A percentile compares a stretch with the other conserved stretches of the same genome.
Evolutionary conservation across 2,888 invertebrate species (phyloP).

Genomic region (Dryococelus australis): DNA sequence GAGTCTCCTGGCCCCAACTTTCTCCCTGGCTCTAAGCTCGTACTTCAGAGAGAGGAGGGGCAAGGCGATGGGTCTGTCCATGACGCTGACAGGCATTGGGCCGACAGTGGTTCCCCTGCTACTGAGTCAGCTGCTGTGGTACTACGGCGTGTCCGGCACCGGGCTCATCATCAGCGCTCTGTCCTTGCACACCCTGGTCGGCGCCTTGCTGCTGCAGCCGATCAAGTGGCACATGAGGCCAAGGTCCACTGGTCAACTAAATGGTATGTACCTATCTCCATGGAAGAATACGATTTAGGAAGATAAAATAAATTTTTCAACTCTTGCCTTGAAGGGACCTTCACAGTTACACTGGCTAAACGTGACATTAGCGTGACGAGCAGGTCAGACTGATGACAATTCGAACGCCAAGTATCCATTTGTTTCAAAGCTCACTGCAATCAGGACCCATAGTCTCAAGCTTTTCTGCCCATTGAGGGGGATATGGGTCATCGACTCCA

Average conservation of each 20-base stretch:
- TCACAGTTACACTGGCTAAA: not conserved
- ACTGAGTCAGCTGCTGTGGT: slow-evolving; percentile 64
- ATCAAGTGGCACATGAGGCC: slow-evolving; percentile 73
- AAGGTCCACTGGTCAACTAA: slow-evolving; percentile 55
- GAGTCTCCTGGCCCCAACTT: slow-evolving; percentile 67
- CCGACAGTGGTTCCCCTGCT: slow-evolving; percentile 71
- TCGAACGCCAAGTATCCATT: no score
- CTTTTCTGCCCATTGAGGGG: no score
- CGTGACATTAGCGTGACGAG: not conserved
- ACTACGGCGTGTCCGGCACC: slow-evolving; percentile 68
- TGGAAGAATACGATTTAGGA: slow-evolving; percentile 66
- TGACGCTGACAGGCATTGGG: slow-evolving; percentile 72
- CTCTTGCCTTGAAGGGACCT: slow-evolving; percentile 33
- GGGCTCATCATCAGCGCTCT: slow-evolving; percentile 69
- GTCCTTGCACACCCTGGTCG: slow-evolving; percentile 67
- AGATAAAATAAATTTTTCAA: slow-evolving; percentile 54
- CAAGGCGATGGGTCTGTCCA: slow-evolving; percentile 68
- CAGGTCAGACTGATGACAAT: no score
- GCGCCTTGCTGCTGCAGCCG: slow-evolving; percentile 69
- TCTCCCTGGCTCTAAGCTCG: slow-evolving; percentile 69
- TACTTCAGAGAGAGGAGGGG: slow-evolving; percentile 70
- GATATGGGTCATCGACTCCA: no score
- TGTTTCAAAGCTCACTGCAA: no score
- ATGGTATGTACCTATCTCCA: slow-evolving; percentile 55
- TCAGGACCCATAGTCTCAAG: no score